These are phyloP conservation scores for Mellilla xanthometata DNA, from an alignment of 2,888 invertebrate genomes.

Conservation along the genomic window DNA sequence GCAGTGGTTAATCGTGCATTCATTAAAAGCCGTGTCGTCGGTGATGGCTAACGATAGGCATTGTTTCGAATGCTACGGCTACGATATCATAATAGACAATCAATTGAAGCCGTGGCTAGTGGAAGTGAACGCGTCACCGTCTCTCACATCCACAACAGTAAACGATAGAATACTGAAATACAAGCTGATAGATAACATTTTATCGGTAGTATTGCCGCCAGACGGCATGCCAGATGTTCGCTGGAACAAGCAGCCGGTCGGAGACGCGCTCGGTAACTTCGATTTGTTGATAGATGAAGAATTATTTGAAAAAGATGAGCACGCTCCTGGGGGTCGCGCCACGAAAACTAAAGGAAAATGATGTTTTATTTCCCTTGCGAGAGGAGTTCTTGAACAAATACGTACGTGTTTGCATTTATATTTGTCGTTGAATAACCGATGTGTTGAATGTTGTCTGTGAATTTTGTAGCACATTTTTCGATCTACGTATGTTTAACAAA, in stretches of 20 bases:
- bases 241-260: slow-evolving; percentile 91
- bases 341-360: slow-evolving; percentile 47
- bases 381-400: neutral
- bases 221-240: slow-evolving; percentile 94
- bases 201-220: slow-evolving; percentile 94
- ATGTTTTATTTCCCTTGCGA: slow-evolving; percentile 7
- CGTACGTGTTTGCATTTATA: neutral
- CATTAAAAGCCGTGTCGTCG: slow-evolving; percentile 94
- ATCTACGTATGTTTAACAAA: too few species aligned
- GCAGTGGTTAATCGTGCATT: slow-evolving; percentile 95
- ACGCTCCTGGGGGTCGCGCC: slow-evolving; percentile 40
- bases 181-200: slow-evolving; percentile 95
- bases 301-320: slow-evolving; percentile 85
- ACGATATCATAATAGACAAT: slow-evolving; percentile 97
- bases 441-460: neutral
- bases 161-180: slow-evolving; percentile 97
- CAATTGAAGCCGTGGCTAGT: slow-evolving; percentile 96
- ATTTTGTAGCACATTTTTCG: neutral
- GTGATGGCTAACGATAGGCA: slow-evolving; percentile 96
- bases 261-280: slow-evolving; percentile 91
- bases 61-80: slow-evolving; percentile 97
- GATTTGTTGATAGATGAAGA: slow-evolving; percentile 94
- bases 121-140: slow-evolving; percentile 98
- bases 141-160: slow-evolving; percentile 95
- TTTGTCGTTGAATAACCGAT: neutral